Conservation (phyloP, 2,797 vertebrate species). For the Meda fulgida region DNA sequence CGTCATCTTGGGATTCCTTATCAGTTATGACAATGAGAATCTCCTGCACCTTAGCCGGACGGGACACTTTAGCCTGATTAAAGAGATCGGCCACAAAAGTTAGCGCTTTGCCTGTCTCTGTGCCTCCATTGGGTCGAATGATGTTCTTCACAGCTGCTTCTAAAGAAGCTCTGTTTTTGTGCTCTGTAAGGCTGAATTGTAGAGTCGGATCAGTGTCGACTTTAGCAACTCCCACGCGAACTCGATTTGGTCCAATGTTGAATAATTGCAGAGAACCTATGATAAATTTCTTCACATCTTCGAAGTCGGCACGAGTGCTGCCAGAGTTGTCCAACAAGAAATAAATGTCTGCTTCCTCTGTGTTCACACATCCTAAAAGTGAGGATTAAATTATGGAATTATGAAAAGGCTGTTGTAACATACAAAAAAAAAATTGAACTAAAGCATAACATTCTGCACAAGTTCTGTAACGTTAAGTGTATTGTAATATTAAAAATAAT, state of each 20-base stretch:
- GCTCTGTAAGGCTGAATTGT: slow-evolving; percentile 74
- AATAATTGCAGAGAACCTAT: slow-evolving; percentile 75
- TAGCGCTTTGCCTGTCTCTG: slow-evolving; percentile 78
- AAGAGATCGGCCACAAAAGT: slow-evolving; percentile 74
- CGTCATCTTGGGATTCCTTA: slow-evolving; percentile 77
- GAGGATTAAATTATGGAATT: neutral
- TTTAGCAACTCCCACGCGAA: slow-evolving; percentile 82
- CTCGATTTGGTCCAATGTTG: slow-evolving; percentile 73
- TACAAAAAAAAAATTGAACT: neutral
- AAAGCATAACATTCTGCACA: neutral
- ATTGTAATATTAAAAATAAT: neutral
- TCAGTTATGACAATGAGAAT: slow-evolving; percentile 86
- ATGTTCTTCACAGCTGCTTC: slow-evolving; percentile 75
- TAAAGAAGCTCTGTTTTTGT: slow-evolving; percentile 62
- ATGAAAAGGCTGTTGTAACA: neutral
- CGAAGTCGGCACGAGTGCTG: slow-evolving; percentile 79
- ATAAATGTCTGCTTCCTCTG: slow-evolving; percentile 87
- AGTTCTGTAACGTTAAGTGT: neutral
- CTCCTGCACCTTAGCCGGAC: slow-evolving; percentile 67
- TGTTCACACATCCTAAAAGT: slow-evolving; percentile 79
- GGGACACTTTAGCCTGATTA: slow-evolving; percentile 59
- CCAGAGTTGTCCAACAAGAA: slow-evolving; percentile 87
- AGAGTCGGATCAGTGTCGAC: slow-evolving; percentile 65
- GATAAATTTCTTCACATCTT: slow-evolving; percentile 85
- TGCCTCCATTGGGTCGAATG: slow-evolving; percentile 74